phyloP scores from a whole-genome alignment of 2,113 vertebrate genomes.

The Megaleporinus macrocephalus region DNA sequence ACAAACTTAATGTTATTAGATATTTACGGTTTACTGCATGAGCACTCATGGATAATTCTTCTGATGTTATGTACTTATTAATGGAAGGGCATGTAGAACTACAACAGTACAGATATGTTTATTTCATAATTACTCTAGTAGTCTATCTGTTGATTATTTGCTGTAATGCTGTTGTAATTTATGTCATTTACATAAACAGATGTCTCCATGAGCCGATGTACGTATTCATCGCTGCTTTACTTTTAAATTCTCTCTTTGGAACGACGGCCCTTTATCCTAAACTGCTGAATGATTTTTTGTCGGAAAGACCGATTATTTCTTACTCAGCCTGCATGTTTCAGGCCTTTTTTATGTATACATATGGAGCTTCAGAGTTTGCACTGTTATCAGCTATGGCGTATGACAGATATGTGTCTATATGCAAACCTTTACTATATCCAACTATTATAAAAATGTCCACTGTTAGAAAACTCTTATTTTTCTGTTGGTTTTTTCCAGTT shows the following conservation, averaged over 20 bases:
- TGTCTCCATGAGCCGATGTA: conserved; percentile 37
- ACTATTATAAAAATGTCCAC: conserved; percentile 21
- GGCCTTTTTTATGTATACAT: neutral
- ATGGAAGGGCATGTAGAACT: conserved; percentile 18
- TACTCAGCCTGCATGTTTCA: neutral
- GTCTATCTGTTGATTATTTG: neutral
- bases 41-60: neutral
- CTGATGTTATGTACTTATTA: conserved; percentile 6
- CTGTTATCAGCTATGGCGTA: conserved; percentile 32
- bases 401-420: conserved; percentile 38
- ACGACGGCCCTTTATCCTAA: conserved; percentile 13
- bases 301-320: neutral
- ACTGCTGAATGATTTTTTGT: conserved; percentile 9
- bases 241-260: conserved; percentile 24
- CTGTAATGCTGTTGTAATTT: conserved; percentile 16
- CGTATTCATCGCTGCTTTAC: conserved; percentile 36
- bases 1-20: neutral
- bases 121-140: conserved; percentile 8
- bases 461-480: conserved; percentile 22
- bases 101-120: conserved; percentile 31
- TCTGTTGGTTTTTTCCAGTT: conserved; percentile 9
- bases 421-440: conserved; percentile 35
- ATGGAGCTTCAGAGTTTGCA: conserved; percentile 13
- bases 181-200: conserved; percentile 34
- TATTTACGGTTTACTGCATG: neutral